Conservation (phyloP, 1,140 invertebrate species). For the Leptonema lineaticorne region DNA sequence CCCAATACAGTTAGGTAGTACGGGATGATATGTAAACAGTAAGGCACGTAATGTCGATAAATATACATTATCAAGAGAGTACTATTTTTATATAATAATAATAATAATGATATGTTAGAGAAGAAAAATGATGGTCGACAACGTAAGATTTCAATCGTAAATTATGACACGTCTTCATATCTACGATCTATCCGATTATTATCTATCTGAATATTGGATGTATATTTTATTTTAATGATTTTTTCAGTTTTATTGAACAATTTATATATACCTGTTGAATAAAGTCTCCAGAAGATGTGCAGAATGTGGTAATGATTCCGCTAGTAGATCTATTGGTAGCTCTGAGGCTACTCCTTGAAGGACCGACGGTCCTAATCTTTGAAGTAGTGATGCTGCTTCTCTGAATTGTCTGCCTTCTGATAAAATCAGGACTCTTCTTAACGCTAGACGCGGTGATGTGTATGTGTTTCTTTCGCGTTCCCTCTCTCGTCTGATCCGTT, state of each 20-base stretch:
- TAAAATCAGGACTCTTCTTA: slow-evolving; percentile 71
- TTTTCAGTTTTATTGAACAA: background rate
- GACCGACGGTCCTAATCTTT: slow-evolving; percentile 71
- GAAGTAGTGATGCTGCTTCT: slow-evolving; percentile 76
- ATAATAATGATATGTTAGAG: no score
- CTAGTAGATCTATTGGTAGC: slow-evolving; percentile 81
- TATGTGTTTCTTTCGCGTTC: slow-evolving; percentile 62
- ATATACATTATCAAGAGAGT: no score
- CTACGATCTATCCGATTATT: no score
- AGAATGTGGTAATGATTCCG: slow-evolving; percentile 84
- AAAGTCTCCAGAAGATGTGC: slow-evolving; percentile 83
- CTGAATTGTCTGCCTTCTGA: slow-evolving; percentile 77
- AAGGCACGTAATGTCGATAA: no score
- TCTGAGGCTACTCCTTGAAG: slow-evolving; percentile 72
- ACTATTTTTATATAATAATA: no score
- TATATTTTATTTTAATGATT: background rate
- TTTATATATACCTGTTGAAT: slow-evolving; percentile 70
- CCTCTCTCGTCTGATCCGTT: slow-evolving; percentile 58
- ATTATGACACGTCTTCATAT: no score
- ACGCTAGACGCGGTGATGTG: slow-evolving; percentile 71
- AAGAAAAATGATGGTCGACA: no score
- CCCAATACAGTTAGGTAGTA: slow-evolving; percentile 2
- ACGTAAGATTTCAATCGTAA: no score
- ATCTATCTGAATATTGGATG: background rate
- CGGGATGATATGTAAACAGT: background rate